Evolutionary conservation across 37 sponge, comb jelly and placozoan species (phyloP).

Genomic region (Spongilla lacustris): DNA sequence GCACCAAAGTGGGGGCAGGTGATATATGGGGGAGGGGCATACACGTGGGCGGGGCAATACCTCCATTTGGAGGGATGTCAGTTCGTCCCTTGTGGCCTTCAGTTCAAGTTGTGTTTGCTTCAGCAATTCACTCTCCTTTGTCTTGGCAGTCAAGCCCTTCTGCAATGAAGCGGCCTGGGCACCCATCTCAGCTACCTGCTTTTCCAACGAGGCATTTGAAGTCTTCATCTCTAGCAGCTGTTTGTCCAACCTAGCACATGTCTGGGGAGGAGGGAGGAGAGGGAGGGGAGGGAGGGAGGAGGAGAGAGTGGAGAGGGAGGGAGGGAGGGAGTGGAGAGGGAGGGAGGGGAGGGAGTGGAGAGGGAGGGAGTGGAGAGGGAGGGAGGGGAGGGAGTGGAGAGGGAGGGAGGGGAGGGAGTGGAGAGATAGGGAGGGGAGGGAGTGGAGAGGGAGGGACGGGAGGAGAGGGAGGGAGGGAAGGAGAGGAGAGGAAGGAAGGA

Average conservation of each 20-base stretch:
- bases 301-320: not conserved
- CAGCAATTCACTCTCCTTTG: not conserved
- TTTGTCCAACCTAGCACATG: not conserved
- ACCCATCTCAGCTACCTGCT: not conserved
- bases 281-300: too few relatives aligned
- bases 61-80: not conserved
- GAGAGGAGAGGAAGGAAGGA: too few relatives aligned
- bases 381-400: not conserved
- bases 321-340: not conserved
- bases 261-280: not conserved
- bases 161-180: conserved; percentile 3
- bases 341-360: not conserved
- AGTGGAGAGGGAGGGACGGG: too few relatives aligned
- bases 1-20: not conserved
- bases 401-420: not conserved
- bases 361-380: not conserved
- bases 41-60: not conserved
- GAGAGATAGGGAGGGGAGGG: not conserved
- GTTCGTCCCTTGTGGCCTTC: not conserved
- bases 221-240: conserved; percentile 2
- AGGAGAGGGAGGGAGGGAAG: too few relatives aligned
- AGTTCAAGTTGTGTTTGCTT: not conserved
- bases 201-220: not conserved
- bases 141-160: not conserved
- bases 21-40: not conserved